These are phyloP conservation scores for Aphaenogaster ashmeadi DNA, from an alignment of 1,140 invertebrate genomes.

Conservation along the genomic window DNA sequence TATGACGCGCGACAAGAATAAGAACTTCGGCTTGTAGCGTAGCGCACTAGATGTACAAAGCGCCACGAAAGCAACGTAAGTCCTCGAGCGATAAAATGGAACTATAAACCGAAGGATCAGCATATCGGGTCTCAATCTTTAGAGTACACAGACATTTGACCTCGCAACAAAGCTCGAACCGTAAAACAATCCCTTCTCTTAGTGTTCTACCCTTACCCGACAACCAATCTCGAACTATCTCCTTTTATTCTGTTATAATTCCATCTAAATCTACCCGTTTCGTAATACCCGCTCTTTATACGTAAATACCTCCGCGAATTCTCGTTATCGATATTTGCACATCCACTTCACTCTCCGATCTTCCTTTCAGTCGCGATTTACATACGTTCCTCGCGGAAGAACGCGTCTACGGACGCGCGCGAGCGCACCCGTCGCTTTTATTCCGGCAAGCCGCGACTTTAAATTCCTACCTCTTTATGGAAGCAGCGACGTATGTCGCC, in stretches of 20 bases:
- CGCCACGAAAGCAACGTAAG: slow-evolving; percentile 3
- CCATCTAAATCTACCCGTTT: background rate
- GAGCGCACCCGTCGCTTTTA: slow-evolving; percentile 23
- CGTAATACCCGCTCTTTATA: slow-evolving; percentile 4
- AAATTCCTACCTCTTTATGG: slow-evolving; percentile 59
- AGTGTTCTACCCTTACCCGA: background rate
- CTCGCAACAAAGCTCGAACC: background rate
- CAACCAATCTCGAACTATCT: background rate
- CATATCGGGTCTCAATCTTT: slow-evolving; percentile 46
- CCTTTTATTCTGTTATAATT: slow-evolving; percentile 1
- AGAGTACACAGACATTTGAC: slow-evolving; percentile 16
- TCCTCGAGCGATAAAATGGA: slow-evolving; percentile 33
- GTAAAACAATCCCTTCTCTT: background rate
- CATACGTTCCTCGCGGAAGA: slow-evolving; percentile 8
- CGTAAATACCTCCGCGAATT: background rate
- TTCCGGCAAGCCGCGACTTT: slow-evolving; percentile 40
- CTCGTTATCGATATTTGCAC: slow-evolving; percentile 41
- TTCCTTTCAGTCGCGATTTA: slow-evolving; percentile 32
- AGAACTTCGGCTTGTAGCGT: too few relatives aligned
- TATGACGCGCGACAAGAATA: slow-evolving; percentile 2
- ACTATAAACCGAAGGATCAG: slow-evolving; percentile 39
- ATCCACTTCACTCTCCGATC: background rate
- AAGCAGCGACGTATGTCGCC: slow-evolving; percentile 56
- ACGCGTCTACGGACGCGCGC: background rate
- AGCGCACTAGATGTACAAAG: slow-evolving; percentile 6